These are phyloP conservation scores for Lingula anatina DNA, from an alignment of 2,888 invertebrate species.

Conservation along the genomic window DNA sequence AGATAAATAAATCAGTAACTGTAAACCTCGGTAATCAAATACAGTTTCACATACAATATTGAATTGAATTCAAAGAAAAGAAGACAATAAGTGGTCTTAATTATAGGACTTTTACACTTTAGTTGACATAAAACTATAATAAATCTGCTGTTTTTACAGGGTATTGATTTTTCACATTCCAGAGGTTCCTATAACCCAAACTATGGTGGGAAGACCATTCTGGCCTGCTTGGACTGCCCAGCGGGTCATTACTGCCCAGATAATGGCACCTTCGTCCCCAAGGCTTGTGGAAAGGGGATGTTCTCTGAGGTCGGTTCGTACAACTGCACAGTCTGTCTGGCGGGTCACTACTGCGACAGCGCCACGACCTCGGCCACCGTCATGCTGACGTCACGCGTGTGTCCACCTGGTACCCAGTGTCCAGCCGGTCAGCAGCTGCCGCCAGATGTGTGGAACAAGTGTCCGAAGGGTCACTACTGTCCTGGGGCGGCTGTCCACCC, in stretches of 20 bases:
- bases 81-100: too few species aligned
- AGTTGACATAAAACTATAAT: too few species aligned
- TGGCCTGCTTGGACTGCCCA: slow-evolving; percentile 30
- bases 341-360: slow-evolving; percentile 40
- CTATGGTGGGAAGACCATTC: slow-evolving; percentile 25
- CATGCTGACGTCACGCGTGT: slow-evolving; percentile 24
- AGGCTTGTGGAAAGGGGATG: slow-evolving; percentile 41
- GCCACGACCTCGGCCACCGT: slow-evolving; percentile 33
- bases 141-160: too few species aligned
- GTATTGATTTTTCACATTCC: slow-evolving; percentile 14
- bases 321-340: slow-evolving; percentile 30
- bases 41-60: too few species aligned
- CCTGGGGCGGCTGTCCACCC: slow-evolving; percentile 41
- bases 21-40: too few species aligned
- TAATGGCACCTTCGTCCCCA: slow-evolving; percentile 24
- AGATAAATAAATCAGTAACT: too few species aligned
- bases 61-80: too few species aligned
- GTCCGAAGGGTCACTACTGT: slow-evolving; percentile 44
- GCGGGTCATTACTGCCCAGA: slow-evolving; percentile 46
- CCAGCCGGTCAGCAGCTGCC: slow-evolving; percentile 33
- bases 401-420: slow-evolving; percentile 44
- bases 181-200: slow-evolving; percentile 33
- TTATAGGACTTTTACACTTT: too few species aligned
- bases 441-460: slow-evolving; percentile 33
- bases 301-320: slow-evolving; percentile 36